These are phyloP conservation scores for Zelleria hepariella DNA, from an alignment of 2,888 invertebrate genomes.

Conservation along the genomic window DNA sequence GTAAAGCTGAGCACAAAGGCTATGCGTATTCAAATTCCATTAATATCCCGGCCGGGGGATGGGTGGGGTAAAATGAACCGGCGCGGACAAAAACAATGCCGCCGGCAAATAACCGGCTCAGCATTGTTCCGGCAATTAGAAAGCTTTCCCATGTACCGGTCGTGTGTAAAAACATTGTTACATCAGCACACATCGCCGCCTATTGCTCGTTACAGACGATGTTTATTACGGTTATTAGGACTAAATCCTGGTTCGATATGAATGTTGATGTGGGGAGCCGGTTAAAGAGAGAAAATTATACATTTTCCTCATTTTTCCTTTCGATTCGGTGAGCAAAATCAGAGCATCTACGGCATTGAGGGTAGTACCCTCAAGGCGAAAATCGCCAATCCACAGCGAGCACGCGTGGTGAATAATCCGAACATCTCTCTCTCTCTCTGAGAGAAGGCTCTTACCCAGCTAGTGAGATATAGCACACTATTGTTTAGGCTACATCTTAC, in stretches of 20 bases:
- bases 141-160: slow-evolving; percentile 72
- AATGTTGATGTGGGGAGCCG: slow-evolving; percentile 47
- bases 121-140: slow-evolving; percentile 73
- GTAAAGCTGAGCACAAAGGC: slow-evolving; percentile 70
- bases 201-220: slow-evolving; percentile 70
- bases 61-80: slow-evolving; percentile 69
- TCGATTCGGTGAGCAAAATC: too few species aligned
- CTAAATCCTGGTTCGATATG: slow-evolving; percentile 61
- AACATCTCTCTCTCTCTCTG: too few species aligned
- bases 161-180: slow-evolving; percentile 72
- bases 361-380: too few species aligned
- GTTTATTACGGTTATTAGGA: slow-evolving; percentile 71
- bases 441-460: too few species aligned
- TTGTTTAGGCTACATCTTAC: too few species aligned
- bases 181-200: slow-evolving; percentile 71
- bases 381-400: too few species aligned
- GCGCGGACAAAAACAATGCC: slow-evolving; percentile 72
- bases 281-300: slow-evolving; percentile 15
- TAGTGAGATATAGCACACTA: too few species aligned
- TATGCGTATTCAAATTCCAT: slow-evolving; percentile 73
- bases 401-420: too few species aligned
- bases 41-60: slow-evolving; percentile 63
- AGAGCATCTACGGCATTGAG: too few species aligned
- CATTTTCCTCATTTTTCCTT: too few species aligned
- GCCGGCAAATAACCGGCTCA: slow-evolving; percentile 71